Evolutionary conservation across 2,888 invertebrate genomes (phyloP).

Genomic region (Chamaedrilus cognettii): DNA sequence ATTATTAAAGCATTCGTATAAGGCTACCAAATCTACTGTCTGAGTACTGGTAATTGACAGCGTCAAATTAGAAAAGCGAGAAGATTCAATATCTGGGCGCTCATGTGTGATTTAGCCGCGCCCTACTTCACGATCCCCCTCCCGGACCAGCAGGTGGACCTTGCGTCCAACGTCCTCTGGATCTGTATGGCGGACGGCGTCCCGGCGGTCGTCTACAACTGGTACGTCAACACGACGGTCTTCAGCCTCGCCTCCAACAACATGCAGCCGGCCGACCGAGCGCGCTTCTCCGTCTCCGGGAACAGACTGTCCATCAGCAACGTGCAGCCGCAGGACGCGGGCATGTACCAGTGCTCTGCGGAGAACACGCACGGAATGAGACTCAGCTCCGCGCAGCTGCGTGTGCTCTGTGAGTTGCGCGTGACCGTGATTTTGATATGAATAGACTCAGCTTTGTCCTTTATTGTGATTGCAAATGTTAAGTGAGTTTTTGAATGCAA

Average conservation of each 20-base stretch:
- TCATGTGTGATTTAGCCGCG: slow-evolving; percentile 47
- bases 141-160: slow-evolving; percentile 48
- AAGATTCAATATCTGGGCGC: too few species aligned
- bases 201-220: slow-evolving; percentile 43
- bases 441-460: too few species aligned
- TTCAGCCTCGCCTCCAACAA: slow-evolving; percentile 9
- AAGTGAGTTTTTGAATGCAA: too few species aligned
- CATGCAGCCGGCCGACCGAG: slow-evolving; percentile 14
- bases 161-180: slow-evolving; percentile 48
- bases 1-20: too few species aligned
- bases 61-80: too few species aligned
- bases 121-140: slow-evolving; percentile 52
- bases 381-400: slow-evolving; percentile 85
- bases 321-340: slow-evolving; percentile 70
- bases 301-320: slow-evolving; percentile 39
- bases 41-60: too few species aligned
- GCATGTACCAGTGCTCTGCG: slow-evolving; percentile 94
- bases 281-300: slow-evolving; percentile 23
- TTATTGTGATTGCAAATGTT: too few species aligned
- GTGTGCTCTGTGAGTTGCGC: slow-evolving; percentile 73
- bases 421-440: too few species aligned
- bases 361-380: slow-evolving; percentile 78
- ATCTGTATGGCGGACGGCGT: slow-evolving; percentile 50
- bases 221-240: slow-evolving; percentile 46
- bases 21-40: too few species aligned